Evolutionary conservation across 2,113 vertebrate species (phyloP), one percentile per base, ranked within the genome.

Genomic region (Oenanthe melanoleuca): DNA sequence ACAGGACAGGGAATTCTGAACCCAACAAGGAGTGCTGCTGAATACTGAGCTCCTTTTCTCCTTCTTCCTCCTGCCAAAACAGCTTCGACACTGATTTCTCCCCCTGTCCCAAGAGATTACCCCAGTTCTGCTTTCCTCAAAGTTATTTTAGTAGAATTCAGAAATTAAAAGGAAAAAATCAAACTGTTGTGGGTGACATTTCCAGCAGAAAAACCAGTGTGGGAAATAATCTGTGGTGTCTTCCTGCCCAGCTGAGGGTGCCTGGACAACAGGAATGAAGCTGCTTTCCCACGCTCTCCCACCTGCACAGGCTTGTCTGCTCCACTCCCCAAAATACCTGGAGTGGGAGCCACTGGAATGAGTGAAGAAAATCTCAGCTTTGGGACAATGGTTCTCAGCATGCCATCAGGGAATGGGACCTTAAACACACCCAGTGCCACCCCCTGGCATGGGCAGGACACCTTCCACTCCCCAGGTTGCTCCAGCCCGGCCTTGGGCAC

Each of bases 201-300:
- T 22, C 1, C 40, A 66, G 64, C 3, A 52, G 44, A 60, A 65
- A 52, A 63, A 22, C 1, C 42, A 63, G 72, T 29, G 60, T 83
- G 84, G 85, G 96, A 81, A 92, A 90, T n/a, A 8, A 19, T 66
- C 5, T 44, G 83, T 38, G 29, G 59, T 6, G 13, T 73, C 89
- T 72, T 80, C 93, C 82, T 92, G 72, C 77, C 56, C 26, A 6
- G 81, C 60, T 69, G 12, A 20, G 80, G 80, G 59, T 8, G 12
- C 11, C 20, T 5, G 93, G 89, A 37, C 72, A 28, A 57, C 57
- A 81, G 88, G 93, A 95, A 93, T 6, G 26, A 21, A 77, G 75
- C 93, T 86, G 60, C 25, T 83, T 97, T 97, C 97, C 95, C 96
- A 97, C 92, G 56, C 93, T 88, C 74, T 45, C 61, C 65, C 19